phyloP scores from a whole-genome alignment of 1,140 invertebrate genomes.

The Cotesia typhae region DNA sequence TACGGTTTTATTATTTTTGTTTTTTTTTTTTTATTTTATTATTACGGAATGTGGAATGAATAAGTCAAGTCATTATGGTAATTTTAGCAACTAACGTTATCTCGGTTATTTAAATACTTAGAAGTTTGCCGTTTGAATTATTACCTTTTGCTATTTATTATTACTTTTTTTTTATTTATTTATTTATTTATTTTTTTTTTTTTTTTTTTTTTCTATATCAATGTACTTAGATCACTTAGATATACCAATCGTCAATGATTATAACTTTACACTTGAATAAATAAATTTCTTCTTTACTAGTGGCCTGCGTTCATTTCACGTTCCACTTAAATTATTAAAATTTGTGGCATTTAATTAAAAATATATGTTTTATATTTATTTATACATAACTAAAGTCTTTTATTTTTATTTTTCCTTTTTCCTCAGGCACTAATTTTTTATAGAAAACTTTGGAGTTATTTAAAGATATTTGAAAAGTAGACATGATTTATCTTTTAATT shows the following conservation, averaged over 20 bases:
- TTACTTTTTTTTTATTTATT: not conserved
- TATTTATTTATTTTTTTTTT: not conserved
- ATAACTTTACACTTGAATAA: constrained; percentile 31
- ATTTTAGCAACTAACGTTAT: not conserved
- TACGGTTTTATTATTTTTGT: not conserved
- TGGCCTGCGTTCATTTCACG: constrained; percentile 44
- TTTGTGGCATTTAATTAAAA: constrained; percentile 55
- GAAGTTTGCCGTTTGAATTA: constrained; percentile 27
- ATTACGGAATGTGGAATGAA: constrained; percentile 5
- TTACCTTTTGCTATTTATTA: constrained; percentile 16
- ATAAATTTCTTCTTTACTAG: constrained; percentile 31
- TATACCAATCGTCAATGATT: not conserved
- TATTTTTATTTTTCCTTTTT: constrained; percentile 7
- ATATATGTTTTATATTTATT: constrained; percentile 54
- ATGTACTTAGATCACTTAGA: not conserved
- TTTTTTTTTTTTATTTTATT: constrained; percentile 22
- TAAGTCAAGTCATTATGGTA: not conserved
- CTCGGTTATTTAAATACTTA: constrained; percentile 2
- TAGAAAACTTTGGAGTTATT: not conserved
- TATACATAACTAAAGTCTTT: constrained; percentile 36
- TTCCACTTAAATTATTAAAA: constrained; percentile 37
- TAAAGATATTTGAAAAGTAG: not conserved
- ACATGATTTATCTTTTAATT: too few species aligned
- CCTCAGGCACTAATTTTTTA: not conserved
- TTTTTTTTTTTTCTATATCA: not conserved